Conservation (phyloP, 2,797 vertebrate genomes). For the Leptatherina wallacei region DNA sequence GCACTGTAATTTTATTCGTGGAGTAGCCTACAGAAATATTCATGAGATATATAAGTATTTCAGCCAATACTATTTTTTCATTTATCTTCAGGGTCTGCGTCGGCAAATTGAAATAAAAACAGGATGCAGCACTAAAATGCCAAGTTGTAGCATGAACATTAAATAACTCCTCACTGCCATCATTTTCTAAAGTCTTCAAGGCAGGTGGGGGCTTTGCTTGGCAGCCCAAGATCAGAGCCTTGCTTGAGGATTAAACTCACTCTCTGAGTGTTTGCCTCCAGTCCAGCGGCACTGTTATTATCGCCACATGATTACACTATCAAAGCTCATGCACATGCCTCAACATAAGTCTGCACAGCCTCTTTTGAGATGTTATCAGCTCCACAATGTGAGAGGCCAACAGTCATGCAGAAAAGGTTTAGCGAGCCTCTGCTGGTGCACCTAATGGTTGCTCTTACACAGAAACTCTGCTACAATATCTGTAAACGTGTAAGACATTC, state of each 20-base stretch:
- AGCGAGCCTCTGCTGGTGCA: conserved; percentile 25
- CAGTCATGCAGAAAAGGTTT: conserved; percentile 14
- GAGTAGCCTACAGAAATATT: not conserved
- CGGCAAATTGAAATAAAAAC: not conserved
- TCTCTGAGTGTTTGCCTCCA: conserved; percentile 54
- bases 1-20: not conserved
- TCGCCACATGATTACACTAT: conserved; percentile 53
- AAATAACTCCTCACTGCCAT: conserved; percentile 1
- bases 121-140: not conserved
- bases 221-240: conserved; percentile 39
- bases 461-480: conserved; percentile 6
- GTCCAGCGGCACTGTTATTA: conserved; percentile 53
- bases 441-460: conserved; percentile 19
- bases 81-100: not conserved
- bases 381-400: conserved; percentile 17
- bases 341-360: conserved; percentile 1
- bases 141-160: not conserved
- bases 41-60: conserved; percentile 1
- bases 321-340: conserved; percentile 54
- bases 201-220: conserved; percentile 36
- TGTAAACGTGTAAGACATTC: conserved; percentile 32
- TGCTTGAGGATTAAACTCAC: conserved; percentile 60
- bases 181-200: conserved; percentile 15
- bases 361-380: conserved; percentile 53
- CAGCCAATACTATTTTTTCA: not conserved